Conservation (phyloP, 2,888 invertebrate species). For the Bimastos eiseni region DNA sequence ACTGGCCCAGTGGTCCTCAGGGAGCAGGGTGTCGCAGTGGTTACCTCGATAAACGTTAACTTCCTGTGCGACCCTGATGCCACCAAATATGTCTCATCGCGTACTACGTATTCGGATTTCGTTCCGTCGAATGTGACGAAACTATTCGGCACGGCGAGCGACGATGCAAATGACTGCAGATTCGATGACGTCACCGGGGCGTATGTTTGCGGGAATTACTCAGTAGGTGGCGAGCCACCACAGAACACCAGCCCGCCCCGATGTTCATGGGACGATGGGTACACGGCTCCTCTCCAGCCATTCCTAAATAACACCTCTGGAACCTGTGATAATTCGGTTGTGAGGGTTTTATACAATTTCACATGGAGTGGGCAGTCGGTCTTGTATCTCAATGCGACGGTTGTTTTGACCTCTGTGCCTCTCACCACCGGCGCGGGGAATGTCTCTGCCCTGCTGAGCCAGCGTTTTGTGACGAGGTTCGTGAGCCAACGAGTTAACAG, state of each 20-base stretch:
- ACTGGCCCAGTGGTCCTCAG: conserved; percentile 28
- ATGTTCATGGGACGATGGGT: conserved; percentile 50
- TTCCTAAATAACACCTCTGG: conserved; percentile 26
- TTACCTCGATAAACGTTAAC: conserved; percentile 45
- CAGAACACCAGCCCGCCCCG: conserved; percentile 39
- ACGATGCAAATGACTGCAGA: conserved; percentile 29
- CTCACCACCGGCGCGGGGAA: conserved; percentile 21
- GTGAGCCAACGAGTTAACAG: conserved; percentile 41
- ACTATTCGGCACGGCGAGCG: conserved; percentile 25
- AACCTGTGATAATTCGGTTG: conserved; percentile 51
- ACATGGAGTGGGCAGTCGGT: conserved; percentile 51
- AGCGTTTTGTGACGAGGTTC: conserved; percentile 49
- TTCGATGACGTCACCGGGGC: conserved; percentile 38
- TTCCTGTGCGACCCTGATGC: conserved; percentile 45
- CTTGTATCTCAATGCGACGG: conserved; percentile 48
- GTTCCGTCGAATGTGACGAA: conserved; percentile 30
- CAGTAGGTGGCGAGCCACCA: background rate
- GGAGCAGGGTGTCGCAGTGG: conserved; percentile 31
- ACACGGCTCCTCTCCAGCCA: conserved; percentile 46
- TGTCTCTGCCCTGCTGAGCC: conserved; percentile 45
- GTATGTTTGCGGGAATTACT: conserved; percentile 36
- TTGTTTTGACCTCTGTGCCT: conserved; percentile 48
- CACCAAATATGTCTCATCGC: conserved; percentile 43
- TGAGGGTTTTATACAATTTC: conserved; percentile 54
- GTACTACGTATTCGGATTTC: conserved; percentile 43